Evolutionary conservation across 1,140 invertebrate genomes (phyloP).

Genomic region (Calosoma granatense): DNA sequence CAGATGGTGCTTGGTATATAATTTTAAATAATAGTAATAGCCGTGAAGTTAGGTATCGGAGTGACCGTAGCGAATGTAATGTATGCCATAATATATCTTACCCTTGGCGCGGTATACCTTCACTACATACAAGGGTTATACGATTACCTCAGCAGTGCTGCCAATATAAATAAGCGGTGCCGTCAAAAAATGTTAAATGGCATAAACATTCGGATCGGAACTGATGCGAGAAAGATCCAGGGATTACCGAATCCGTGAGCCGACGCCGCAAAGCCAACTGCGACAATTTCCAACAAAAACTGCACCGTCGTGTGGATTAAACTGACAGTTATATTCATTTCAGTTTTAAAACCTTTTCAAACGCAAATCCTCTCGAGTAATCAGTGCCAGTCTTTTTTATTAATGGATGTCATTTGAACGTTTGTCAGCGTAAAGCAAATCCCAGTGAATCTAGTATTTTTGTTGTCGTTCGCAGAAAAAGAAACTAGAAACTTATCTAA

Average conservation of each 20-base stretch:
- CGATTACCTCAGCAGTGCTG: background rate
- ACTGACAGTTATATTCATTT: conserved; percentile 7
- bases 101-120: background rate
- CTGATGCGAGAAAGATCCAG: background rate
- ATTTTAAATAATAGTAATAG: background rate
- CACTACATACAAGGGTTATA: background rate
- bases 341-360: background rate
- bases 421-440: no score
- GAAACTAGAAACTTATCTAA: background rate
- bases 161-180: background rate
- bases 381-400: conserved; percentile 7
- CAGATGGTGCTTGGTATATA: background rate
- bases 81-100: background rate
- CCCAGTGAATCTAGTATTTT: background rate
- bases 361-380: conserved; percentile 2
- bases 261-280: background rate
- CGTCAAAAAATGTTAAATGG: conserved; percentile 5
- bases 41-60: background rate
- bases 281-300: background rate
- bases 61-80: conserved; percentile 3
- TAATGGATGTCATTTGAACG: conserved; percentile 3
- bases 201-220: background rate
- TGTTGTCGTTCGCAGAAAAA: background rate
- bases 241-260: background rate
- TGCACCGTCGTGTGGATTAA: background rate